Evolutionary conservation across 2,888 invertebrate genomes (phyloP).

Genomic region (Scrobipalpa atriplicella): DNA sequence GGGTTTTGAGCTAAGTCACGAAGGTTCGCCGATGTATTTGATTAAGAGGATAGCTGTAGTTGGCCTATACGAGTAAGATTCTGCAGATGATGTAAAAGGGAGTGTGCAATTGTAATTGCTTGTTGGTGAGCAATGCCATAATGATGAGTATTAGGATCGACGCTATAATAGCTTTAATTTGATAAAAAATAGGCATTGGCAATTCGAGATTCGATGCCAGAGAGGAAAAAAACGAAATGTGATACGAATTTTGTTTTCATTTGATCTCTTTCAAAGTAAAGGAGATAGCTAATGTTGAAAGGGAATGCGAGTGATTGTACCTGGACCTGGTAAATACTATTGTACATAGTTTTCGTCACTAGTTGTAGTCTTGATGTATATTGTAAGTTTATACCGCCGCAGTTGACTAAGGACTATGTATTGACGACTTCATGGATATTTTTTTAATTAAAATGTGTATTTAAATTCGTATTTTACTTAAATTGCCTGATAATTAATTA

Average conservation of each 20-base stretch:
- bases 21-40: background rate
- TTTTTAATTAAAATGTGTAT: conserved; percentile 65
- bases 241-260: background rate
- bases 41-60: background rate
- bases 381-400: conserved; percentile 72
- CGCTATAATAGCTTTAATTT: background rate
- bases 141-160: background rate
- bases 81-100: background rate
- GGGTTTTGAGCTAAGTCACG: background rate
- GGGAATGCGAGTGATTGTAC: conserved; percentile 43
- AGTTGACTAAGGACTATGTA: conserved; percentile 75
- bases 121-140: background rate
- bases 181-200: background rate
- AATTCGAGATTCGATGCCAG: background rate
- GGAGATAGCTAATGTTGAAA: conserved; percentile 29
- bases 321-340: conserved; percentile 57
- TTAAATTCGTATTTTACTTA: conserved; percentile 14
- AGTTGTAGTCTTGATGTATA: conserved; percentile 47
- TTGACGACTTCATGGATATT: conserved; percentile 49
- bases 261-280: conserved; percentile 23
- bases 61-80: background rate
- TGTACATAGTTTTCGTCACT: conserved; percentile 68
- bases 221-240: background rate
- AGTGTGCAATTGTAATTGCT: conserved; percentile 2
- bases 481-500: background rate